Percentiles rank a stretch among this genome's conserved stretches.
Conservation (phyloP, 1,140 invertebrate species). For the Drosophila ficusphila region DNA sequence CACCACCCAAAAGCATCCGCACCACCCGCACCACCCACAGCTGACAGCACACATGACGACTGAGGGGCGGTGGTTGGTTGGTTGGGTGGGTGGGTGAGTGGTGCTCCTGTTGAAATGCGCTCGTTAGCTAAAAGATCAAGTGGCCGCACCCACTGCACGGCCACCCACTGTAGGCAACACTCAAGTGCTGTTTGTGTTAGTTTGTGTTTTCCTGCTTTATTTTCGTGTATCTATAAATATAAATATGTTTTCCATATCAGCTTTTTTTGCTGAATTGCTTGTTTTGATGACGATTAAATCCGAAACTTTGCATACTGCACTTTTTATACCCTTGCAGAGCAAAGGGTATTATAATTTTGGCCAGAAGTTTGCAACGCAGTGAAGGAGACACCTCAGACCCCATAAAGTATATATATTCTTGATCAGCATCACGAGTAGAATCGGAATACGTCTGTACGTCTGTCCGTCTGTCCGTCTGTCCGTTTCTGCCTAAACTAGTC, state of each 20-base stretch:
- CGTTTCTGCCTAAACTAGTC: no score
- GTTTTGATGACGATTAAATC: constrained; percentile 64
- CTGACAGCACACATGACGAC: constrained; percentile 55
- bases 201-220: constrained; percentile 65
- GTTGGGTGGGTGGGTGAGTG: constrained; percentile 5
- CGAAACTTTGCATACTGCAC: neutral
- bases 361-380: no score
- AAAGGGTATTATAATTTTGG: no score
- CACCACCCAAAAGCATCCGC: constrained; percentile 1
- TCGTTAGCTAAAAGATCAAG: constrained; percentile 82
- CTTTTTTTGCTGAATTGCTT: constrained; percentile 69
- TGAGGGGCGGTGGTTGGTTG: constrained; percentile 2
- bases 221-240: constrained; percentile 8
- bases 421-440: no score
- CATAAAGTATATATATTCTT: no score
- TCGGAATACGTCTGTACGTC: no score
- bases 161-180: constrained; percentile 54
- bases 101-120: constrained; percentile 72
- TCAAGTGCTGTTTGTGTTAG: constrained; percentile 80
- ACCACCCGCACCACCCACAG: constrained; percentile 20
- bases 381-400: no score
- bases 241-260: constrained; percentile 9
- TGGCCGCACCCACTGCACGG: constrained; percentile 55
- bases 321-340: no score
- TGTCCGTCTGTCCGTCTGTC: no score